A percentile compares a stretch with the other conserved stretches of the same genome.
Evolutionary conservation across 2,797 vertebrate species (phyloP).

Genomic region (Mastacembelus armatus): DNA sequence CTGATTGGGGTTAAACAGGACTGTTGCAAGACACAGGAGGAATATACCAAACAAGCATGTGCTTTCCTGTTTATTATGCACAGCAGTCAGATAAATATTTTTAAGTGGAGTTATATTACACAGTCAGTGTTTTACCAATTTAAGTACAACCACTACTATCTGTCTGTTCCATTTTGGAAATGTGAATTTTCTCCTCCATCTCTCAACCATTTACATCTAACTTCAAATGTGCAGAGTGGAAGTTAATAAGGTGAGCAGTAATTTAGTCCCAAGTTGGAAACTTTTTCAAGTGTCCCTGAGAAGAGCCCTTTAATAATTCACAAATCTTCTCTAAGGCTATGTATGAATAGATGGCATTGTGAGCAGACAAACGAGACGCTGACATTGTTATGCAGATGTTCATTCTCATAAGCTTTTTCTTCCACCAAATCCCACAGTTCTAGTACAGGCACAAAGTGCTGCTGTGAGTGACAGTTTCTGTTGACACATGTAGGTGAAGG

Average conservation of each 20-base stretch:
- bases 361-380: slow-evolving; percentile 71
- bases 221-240: slow-evolving; percentile 43
- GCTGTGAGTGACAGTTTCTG: slow-evolving; percentile 78
- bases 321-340: slow-evolving; percentile 73
- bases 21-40: slow-evolving; percentile 20
- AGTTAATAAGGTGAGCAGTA: slow-evolving; percentile 65
- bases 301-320: slow-evolving; percentile 77
- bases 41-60: slow-evolving; percentile 18
- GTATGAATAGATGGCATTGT: slow-evolving; percentile 74
- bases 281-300: slow-evolving; percentile 57
- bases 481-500: slow-evolving; percentile 75
- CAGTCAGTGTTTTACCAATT: neutral
- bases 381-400: slow-evolving; percentile 83
- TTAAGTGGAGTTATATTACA: slow-evolving; percentile 17
- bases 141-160: slow-evolving; percentile 18
- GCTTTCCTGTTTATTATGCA: slow-evolving; percentile 12
- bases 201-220: slow-evolving; percentile 40
- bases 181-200: slow-evolving; percentile 32
- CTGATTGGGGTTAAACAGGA: slow-evolving; percentile 8
- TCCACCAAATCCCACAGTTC: slow-evolving; percentile 71
- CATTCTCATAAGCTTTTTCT: slow-evolving; percentile 69
- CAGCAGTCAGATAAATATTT: slow-evolving; percentile 29
- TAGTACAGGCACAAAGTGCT: slow-evolving; percentile 56
- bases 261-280: slow-evolving; percentile 70
- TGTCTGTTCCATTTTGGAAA: slow-evolving; percentile 32